Conservation (phyloP, 2,797 vertebrate species). For the Gymnoscopelus braueri region DNA sequence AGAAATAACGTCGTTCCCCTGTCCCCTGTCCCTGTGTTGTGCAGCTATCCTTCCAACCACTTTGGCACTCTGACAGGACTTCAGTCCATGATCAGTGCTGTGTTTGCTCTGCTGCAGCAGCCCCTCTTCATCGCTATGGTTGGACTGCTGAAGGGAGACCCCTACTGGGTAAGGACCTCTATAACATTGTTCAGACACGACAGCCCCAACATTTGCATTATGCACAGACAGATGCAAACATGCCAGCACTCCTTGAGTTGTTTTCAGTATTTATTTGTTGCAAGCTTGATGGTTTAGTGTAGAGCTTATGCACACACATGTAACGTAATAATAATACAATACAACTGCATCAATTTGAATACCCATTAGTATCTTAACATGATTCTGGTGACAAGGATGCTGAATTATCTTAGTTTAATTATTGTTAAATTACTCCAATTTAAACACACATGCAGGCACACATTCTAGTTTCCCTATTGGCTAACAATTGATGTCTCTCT, state of each 20-base stretch:
- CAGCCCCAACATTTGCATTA: neutral
- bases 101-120: slow-evolving; percentile 90
- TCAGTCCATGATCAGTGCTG: slow-evolving; percentile 91
- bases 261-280: too few relatives aligned
- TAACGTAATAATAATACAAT: too few relatives aligned
- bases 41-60: slow-evolving; percentile 90
- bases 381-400: too few relatives aligned
- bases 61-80: slow-evolving; percentile 92
- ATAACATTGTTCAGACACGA: neutral
- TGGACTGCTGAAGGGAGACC: slow-evolving; percentile 81
- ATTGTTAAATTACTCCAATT: neutral
- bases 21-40: neutral
- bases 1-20: neutral
- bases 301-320: too few relatives aligned
- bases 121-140: slow-evolving; percentile 89
- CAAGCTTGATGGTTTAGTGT: too few relatives aligned
- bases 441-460: neutral
- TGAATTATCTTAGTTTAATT: neutral
- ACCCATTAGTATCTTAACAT: neutral
- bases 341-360: neutral
- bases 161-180: slow-evolving; percentile 84
- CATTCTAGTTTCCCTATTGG: neutral
- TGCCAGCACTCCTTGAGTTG: too few relatives aligned
- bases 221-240: neutral
- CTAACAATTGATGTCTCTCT: slow-evolving; percentile 5